Percentiles rank a stretch among this genome's conserved stretches.
Conservation (phyloP, 2,797 vertebrate species). For the Allenopithecus nigroviridis region DNA sequence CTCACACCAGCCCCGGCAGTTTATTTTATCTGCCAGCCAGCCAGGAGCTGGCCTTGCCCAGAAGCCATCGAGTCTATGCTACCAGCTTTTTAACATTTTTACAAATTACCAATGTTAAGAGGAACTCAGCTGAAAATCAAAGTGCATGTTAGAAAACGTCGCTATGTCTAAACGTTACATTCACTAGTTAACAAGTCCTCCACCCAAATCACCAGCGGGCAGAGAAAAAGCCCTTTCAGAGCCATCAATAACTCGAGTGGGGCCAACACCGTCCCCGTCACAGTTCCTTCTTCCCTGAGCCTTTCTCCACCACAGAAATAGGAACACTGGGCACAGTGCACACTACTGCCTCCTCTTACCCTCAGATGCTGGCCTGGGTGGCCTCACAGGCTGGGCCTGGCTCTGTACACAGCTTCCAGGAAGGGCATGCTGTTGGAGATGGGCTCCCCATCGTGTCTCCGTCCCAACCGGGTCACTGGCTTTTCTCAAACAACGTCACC, state of each 20-base stretch:
- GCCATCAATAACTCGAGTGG: background rate
- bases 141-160: background rate
- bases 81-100: background rate
- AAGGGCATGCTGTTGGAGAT: background rate
- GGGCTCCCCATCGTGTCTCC: background rate
- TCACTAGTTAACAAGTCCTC: background rate
- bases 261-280: background rate
- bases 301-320: background rate
- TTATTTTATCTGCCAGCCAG: background rate
- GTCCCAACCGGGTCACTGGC: rapidly evolving
- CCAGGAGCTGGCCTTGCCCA: background rate
- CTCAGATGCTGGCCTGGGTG: background rate
- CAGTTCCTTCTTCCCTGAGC: background rate
- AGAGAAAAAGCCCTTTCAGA: background rate
- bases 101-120: background rate
- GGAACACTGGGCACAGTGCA: rapidly evolving
- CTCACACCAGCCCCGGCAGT: background rate
- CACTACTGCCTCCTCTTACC: background rate
- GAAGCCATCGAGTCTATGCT: background rate
- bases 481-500: background rate
- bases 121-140: background rate
- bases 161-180: background rate
- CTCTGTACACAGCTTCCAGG: background rate
- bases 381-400: background rate
- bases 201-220: background rate